Base-by-base conservation (phyloP, 2,888 invertebrate genomes). In the Yponomeuta evonymella region DNA sequence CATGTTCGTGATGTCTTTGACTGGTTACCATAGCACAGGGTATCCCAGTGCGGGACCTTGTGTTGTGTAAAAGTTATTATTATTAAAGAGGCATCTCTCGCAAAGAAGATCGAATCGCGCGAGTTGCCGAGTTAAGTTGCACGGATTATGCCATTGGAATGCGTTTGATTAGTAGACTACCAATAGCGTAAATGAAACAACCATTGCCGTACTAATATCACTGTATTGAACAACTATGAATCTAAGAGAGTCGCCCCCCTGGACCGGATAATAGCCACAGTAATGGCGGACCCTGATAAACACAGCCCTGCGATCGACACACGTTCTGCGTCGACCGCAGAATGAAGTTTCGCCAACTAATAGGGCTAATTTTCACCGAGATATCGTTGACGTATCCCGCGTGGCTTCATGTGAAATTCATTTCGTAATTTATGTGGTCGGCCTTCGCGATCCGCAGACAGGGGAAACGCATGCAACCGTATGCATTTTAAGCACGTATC, bases 311-410 rank as follows among this genome's bases (percentile, higher is more conserved):
- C 83, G 83, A 83, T 84, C 79, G 79, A 83, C 81, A 81, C 85
- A 82, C 83, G 82, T 85, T 85, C 83, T 77, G 78, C 77, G 80
- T 79, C 82, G 84, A 87, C 89, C 88, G 79, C 87, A 83, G 89
- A 89, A 90, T 88, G 83, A 85, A 85, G 85, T 89, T 88, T 85
- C 81, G 81, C 82, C 80, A 74, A 79, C 81, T 87, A 87, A 88
- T 88, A 82, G 83, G 80, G 78, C 83, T 85, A 83, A 86, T 88
- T 90, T 89, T 84, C 86, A 81, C 81, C 76, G 80, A 79, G 81
- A 81, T 83, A 84, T 80, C 77, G 81, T 81, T 78, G 78, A 79
- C 79, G 77, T 74, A 75, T 76, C 33, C 69, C 74, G 73, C 75
- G 43, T 75, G 78, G 78, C 80, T 78, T 79, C 77, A 79, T 76